Evolutionary conservation across 1,140 invertebrate species (phyloP).

Genomic region (Brachionus asplanchnoidis): DNA sequence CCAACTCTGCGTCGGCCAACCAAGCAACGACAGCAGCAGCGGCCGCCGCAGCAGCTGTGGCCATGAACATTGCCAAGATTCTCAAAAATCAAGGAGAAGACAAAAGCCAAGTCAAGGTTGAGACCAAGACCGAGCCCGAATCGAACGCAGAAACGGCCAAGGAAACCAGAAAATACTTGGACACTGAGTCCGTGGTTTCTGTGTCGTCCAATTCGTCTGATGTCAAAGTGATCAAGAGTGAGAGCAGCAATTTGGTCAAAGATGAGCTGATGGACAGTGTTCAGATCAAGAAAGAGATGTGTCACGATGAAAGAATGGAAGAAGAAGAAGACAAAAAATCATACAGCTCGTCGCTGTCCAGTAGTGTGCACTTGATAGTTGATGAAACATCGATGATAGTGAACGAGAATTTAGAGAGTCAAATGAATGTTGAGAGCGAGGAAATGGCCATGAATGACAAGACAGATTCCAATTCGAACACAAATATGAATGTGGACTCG

Average conservation of each 20-base stretch:
- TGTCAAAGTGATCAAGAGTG: background rate
- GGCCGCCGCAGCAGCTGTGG: background rate
- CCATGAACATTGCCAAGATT: conserved; percentile 14
- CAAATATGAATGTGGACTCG: background rate
- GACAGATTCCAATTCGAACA: background rate
- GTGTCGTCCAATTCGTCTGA: background rate
- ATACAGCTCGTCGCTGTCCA: background rate
- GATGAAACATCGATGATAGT: conserved; percentile 25
- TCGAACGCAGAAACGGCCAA: background rate
- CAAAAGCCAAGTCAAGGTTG: background rate
- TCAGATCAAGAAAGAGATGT: background rate
- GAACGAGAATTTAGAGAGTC: conserved; percentile 20
- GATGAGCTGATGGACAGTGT: background rate
- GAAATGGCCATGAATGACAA: background rate
- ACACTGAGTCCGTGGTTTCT: conserved; percentile 7
- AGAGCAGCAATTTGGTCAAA: background rate
- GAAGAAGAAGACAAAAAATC: conserved; percentile 19
- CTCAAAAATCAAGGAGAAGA: background rate
- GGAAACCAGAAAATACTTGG: background rate
- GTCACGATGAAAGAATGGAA: background rate
- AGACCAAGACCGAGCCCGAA: background rate
- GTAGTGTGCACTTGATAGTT: conserved; percentile 15
- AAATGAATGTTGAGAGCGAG: conserved; percentile 27
- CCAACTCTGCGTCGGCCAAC: background rate
- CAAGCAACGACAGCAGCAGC: background rate